These are phyloP conservation scores for Cercopithecus mona DNA, from an alignment of 2,113 vertebrate genomes.

Conservation along the genomic window DNA sequence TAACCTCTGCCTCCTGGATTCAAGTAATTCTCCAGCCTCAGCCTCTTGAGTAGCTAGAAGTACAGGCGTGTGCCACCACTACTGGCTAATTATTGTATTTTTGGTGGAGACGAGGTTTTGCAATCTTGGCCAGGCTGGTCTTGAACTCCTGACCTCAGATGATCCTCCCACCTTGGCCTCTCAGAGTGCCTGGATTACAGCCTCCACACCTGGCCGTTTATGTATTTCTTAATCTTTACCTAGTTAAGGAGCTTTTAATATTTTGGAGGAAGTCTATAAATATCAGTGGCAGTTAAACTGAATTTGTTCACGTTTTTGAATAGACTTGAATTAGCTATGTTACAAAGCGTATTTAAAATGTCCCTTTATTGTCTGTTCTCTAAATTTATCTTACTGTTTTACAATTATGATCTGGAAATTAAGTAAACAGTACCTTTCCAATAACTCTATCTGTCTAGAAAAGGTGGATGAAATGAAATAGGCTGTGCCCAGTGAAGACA, in stretches of 20 bases:
- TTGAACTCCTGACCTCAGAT: no score
- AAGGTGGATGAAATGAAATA: background rate
- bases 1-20: no score
- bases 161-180: no score
- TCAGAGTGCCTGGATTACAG: no score
- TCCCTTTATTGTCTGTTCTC: background rate
- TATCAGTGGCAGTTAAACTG: background rate
- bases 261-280: background rate
- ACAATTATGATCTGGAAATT: background rate
- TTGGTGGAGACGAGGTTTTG: no score
- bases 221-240: background rate
- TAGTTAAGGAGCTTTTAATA: background rate
- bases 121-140: no score
- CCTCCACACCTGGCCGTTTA: background rate
- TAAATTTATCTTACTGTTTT: background rate
- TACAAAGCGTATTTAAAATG: constrained; percentile 38
- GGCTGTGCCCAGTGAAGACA: background rate
- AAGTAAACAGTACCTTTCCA: background rate
- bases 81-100: no score
- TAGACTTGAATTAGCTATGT: background rate
- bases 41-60: no score
- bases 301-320: constrained; percentile 34
- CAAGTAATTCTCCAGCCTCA: no score
- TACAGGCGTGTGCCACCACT: no score
- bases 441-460: background rate